These are phyloP conservation scores for Rhea pennata DNA, from an alignment of 2,113 vertebrate species.

Conservation along the genomic window DNA sequence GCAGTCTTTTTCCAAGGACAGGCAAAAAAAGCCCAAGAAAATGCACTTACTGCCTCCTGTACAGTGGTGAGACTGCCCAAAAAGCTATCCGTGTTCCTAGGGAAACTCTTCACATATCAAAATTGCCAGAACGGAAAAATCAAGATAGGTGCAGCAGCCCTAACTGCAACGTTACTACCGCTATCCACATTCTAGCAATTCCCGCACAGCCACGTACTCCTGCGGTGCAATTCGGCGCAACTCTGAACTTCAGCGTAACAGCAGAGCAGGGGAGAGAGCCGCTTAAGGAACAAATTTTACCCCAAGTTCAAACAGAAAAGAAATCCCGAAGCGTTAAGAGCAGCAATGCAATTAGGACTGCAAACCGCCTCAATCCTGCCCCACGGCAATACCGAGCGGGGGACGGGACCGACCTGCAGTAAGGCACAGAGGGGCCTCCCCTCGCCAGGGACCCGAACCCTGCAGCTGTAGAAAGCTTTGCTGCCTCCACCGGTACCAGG, in stretches of 20 bases:
- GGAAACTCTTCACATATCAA: neutral
- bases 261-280: neutral
- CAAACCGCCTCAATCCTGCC: neutral
- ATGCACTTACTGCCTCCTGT: rapidly evolving
- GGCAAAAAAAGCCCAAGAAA: neutral
- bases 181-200: neutral
- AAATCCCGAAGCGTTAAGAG: neutral
- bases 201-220: neutral
- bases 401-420: neutral
- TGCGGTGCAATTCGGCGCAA: neutral
- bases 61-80: neutral
- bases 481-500: rapidly evolving
- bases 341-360: neutral
- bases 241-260: neutral
- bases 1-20: neutral
- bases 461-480: neutral
- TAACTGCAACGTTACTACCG: neutral
- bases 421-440: neutral
- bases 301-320: neutral
- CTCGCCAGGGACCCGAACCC: neutral
- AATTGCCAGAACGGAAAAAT: neutral
- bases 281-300: neutral
- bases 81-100: neutral
- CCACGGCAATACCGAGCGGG: neutral
- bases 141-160: neutral